These are phyloP conservation scores for Sitobion miscanthi DNA, from an alignment of 1,140 invertebrate species.

Conservation along the genomic window DNA sequence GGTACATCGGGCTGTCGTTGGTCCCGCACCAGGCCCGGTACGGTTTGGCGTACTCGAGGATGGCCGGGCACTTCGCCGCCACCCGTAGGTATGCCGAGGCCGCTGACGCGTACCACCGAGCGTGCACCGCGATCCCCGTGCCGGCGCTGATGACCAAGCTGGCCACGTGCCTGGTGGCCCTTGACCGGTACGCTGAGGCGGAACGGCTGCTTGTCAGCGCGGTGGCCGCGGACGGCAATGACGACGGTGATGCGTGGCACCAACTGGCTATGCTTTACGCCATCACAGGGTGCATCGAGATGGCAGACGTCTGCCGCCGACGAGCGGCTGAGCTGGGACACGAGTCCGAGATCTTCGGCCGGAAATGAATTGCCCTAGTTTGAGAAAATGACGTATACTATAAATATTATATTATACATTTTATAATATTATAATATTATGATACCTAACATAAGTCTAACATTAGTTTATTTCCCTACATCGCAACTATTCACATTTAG, in stretches of 20 bases:
- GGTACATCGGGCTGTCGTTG: neutral
- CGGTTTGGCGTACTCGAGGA: neutral
- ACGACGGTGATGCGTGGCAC: neutral
- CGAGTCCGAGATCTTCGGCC: neutral
- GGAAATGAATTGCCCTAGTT: too few species aligned
- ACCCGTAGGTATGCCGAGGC: neutral
- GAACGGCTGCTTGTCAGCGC: neutral
- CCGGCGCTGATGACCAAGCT: neutral
- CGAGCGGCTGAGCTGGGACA: neutral
- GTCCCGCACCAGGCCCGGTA: neutral
- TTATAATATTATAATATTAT: too few species aligned
- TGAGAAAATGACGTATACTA: too few species aligned
- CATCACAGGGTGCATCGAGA: neutral
- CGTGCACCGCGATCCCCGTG: neutral
- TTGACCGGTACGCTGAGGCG: neutral
- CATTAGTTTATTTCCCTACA: too few species aligned
- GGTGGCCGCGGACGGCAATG: neutral
- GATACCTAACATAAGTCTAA: too few species aligned
- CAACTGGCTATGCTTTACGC: neutral
- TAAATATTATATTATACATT: too few species aligned
- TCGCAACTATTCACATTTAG: too few species aligned
- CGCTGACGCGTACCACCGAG: neutral
- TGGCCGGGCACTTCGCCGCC: neutral
- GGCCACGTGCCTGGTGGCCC: neutral
- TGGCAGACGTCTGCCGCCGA: neutral